A percentile compares a stretch with the other conserved stretches of the same genome.
Conservation (phyloP, 2,888 invertebrate genomes). For the Celastrina argiolus region DNA sequence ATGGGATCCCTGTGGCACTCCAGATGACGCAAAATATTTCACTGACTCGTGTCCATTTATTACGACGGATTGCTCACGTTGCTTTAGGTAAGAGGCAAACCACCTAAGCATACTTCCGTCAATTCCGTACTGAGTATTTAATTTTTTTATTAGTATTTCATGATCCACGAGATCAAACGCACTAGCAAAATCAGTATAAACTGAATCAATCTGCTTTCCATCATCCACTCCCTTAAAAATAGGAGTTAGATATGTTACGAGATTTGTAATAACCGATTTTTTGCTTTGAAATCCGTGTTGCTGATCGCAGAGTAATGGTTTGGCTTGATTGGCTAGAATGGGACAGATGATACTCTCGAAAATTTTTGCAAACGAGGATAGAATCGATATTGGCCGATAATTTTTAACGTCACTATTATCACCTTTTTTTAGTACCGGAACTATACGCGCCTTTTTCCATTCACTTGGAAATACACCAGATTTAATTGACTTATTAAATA, state of each 20-base stretch:
- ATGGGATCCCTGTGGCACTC: slow-evolving; percentile 23
- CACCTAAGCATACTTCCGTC: slow-evolving; percentile 20
- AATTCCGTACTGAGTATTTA: slow-evolving; percentile 12
- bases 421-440: neutral
- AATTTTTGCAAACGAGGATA: neutral
- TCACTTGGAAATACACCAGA: neutral
- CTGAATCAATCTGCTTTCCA: slow-evolving; percentile 14
- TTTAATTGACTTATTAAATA: neutral
- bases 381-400: neutral
- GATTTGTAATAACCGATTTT: slow-evolving; percentile 8
- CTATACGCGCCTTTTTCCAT: neutral
- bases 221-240: slow-evolving; percentile 3
- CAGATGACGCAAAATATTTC: slow-evolving; percentile 13
- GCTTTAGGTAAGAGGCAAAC: slow-evolving; percentile 23
- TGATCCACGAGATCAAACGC: slow-evolving; percentile 23
- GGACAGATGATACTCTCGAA: neutral
- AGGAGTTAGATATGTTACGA: neutral
- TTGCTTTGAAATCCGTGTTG: slow-evolving; percentile 2
- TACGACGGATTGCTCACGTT: slow-evolving; percentile 18
- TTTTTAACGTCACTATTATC: neutral
- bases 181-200: slow-evolving; percentile 23
- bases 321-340: neutral
- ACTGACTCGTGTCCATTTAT: slow-evolving; percentile 20
- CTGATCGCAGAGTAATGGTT: too few species aligned
- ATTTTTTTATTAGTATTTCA: neutral